A percentile compares a stretch with the other conserved stretches of the same genome.
Evolutionary conservation across 2,113 vertebrate genomes (phyloP).

Genomic region (Oostethus manadensis): DNA sequence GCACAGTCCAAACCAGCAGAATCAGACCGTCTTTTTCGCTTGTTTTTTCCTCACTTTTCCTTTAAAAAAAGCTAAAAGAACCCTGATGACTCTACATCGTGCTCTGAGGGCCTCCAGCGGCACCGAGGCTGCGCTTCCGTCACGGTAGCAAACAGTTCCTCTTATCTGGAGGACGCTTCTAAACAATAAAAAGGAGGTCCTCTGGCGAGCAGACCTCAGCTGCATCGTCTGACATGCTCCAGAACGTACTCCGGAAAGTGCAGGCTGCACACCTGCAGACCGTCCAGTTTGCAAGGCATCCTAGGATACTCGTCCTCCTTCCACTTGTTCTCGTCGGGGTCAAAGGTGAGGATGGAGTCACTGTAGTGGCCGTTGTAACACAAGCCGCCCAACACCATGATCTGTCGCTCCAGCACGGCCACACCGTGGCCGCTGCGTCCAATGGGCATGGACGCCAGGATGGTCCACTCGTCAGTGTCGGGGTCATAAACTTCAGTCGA

Average conservation of each 20-base stretch:
- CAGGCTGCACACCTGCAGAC: conserved; percentile 96
- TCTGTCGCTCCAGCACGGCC: conserved; percentile 93
- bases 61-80: conserved; percentile 42
- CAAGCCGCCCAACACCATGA: conserved; percentile 98
- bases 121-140: no score
- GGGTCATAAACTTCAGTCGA: conserved; percentile 98
- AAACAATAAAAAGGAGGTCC: conserved; percentile 32
- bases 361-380: conserved; percentile 99
- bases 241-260: conserved; percentile 96
- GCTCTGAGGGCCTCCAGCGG: background rate
- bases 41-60: background rate
- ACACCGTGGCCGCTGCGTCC: conserved; percentile 97
- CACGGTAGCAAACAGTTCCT: no score
- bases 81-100: background rate
- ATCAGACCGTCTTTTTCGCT: conserved; percentile 12
- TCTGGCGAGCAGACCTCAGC: conserved; percentile 68
- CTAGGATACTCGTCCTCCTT: conserved; percentile 98
- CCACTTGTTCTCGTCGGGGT: conserved; percentile 98
- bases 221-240: conserved; percentile 94
- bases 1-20: conserved; percentile 48
- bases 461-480: conserved; percentile 95
- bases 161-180: background rate
- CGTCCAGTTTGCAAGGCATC: conserved; percentile 99
- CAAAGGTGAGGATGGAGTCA: conserved; percentile 98
- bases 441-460: conserved; percentile 98